Conservation (phyloP, 2,797 vertebrate species). For the Coregonus ussuriensis region DNA sequence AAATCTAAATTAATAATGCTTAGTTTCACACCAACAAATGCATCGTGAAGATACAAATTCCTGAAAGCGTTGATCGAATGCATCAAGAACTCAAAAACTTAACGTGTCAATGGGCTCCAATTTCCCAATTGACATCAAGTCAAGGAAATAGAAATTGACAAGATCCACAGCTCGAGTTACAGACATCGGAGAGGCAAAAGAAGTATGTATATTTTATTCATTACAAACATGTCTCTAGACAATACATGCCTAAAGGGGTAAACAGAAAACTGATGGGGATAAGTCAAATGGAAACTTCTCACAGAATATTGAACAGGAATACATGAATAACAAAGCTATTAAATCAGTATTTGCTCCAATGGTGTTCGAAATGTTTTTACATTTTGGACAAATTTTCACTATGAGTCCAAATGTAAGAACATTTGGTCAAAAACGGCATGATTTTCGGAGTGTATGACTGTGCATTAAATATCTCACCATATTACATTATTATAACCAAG, state of each 20-base stretch:
- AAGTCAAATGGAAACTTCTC: conserved; percentile 6
- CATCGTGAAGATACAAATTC: background rate
- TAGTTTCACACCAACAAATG: background rate
- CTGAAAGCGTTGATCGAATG: background rate
- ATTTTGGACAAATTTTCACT: background rate
- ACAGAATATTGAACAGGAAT: background rate
- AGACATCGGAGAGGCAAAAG: background rate
- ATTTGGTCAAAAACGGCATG: background rate
- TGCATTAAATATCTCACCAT: background rate
- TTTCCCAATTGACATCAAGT: conserved; percentile 12
- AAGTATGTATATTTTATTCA: conserved; percentile 15
- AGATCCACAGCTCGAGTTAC: background rate
- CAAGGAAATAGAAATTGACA: conserved; percentile 1
- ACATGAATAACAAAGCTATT: conserved; percentile 1
- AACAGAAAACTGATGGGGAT: background rate
- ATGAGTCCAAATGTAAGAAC: background rate
- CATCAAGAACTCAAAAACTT: background rate
- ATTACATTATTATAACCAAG: background rate
- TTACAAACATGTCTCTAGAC: conserved; percentile 1
- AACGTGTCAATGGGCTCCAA: background rate
- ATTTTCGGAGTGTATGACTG: background rate
- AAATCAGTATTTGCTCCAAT: background rate
- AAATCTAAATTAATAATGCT: background rate
- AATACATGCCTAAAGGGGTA: background rate
- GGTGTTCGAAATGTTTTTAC: background rate